Evolutionary conservation across 2,888 invertebrate species (phyloP), one percentile per base, ranked within the genome.

Genomic region (Stegophylla sp.): DNA sequence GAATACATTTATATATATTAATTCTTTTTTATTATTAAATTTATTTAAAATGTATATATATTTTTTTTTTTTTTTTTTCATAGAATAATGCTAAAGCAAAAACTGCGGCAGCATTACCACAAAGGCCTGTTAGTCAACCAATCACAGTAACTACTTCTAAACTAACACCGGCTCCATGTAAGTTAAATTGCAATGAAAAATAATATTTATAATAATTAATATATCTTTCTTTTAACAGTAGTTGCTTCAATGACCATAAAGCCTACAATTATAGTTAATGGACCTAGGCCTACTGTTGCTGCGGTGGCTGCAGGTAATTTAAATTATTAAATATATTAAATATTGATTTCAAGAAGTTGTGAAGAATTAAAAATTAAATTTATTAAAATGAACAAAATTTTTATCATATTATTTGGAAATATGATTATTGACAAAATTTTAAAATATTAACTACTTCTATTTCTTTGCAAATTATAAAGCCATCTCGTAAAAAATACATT

Each of bases 81-180:
- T 51, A 79, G 79, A 79, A 79, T 23, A 79, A 79, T n/a, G 79
- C 79, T 48, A 79, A 79, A 71, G 79, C 79, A 13, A 79, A 79
- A 51, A 71, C 67, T 51, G 79, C 79, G 26, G 59, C 69, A 34
- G 59, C 69, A 51, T 61, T 79, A 41, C 69, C 79, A 61, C 79
- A 63, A n/a, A 79, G 71, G 61, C 51, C 51, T 23, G n/a, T 48
- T 48, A 61, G 61, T 71, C 79, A 71, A 79, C 67, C 79, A 34
- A 43, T 61, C 15, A 34, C 61, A 61, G 23, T 61, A 41, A 2
- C 71, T 61, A 4, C 79, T 51, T 71, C 79, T 41, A 79, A 79
- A 71, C 3, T 59, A 56, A 45, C 51, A 17, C 34, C 28, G 23
- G n/a, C 61, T n/a, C 71, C 67, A 26, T 0, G 79, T 79, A 71